A percentile compares a stretch with the other conserved stretches of the same genome.
phyloP scores from a whole-genome alignment of 2,888 invertebrate genomes.

The Synergus umbraculus region DNA sequence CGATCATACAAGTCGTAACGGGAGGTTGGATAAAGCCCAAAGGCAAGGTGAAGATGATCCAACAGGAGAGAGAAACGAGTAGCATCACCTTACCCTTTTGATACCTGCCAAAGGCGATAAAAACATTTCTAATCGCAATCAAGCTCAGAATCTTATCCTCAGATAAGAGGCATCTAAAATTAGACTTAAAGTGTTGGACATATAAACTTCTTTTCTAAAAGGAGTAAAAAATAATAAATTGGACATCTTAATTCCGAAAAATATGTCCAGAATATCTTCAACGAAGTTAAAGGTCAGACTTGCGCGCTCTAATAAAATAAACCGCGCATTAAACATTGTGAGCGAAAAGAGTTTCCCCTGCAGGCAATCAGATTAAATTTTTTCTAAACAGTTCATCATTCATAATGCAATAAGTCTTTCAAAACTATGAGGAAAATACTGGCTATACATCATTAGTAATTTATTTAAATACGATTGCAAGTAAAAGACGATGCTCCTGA shows the following conservation, averaged over 20 bases:
- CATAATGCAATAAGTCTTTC: neutral
- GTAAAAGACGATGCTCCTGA: no score
- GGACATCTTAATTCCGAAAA: neutral
- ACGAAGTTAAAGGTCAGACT: neutral
- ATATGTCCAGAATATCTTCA: neutral
- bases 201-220: no score
- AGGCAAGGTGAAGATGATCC: conserved; percentile 98
- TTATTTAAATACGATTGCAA: no score
- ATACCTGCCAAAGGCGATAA: conserved; percentile 79
- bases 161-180: no score
- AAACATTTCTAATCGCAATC: no score
- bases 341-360: neutral
- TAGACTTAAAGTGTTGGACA: no score
- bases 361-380: neutral
- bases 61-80: conserved; percentile 93
- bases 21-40: conserved; percentile 97
- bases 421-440: no score
- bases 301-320: neutral
- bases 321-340: neutral
- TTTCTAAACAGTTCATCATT: neutral
- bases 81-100: conserved; percentile 92
- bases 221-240: no score
- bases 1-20: conserved; percentile 90
- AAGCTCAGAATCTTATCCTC: no score
- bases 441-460: no score